Evolutionary conservation across 2,113 vertebrate species (phyloP), one percentile per base, ranked within the genome.

Genomic region (Macrotus californicus): DNA sequence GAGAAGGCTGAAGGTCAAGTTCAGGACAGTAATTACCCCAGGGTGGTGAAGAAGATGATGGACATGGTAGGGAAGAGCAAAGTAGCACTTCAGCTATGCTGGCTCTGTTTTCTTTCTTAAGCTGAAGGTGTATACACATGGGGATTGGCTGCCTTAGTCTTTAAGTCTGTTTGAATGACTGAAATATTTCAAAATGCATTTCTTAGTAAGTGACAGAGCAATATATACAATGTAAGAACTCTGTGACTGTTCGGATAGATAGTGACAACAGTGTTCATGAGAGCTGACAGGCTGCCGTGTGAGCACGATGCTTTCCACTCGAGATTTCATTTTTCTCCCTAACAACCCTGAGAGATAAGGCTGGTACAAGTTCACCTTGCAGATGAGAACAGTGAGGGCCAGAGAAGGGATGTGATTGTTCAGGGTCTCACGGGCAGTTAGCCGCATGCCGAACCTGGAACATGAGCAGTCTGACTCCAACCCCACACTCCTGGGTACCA

Each of bases 231-330:
- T 2, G 77, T 5, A 59, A 24, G 48, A 24, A 21, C 18, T 41
- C 26, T 0, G 34, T 36, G 52, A 70, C 24, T 26, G 70, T 39
- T 54, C 46, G n/a, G 64, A 31, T 7, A 69, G 46, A 15, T 21
- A 87, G 56, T 6, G 14, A 54, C 61, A 6, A 0, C 4, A 0
- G 16, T 0, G 7, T 54, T 72, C 1, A 0, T 0, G 11, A 15
- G 3, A 2, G 54, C 8, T 34, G 69, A n/a, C 29, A 21, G 41
- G 83, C 34, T 43, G 54, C 39, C 5, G 0, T 0, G 61, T 2
- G 10, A 70, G 76, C 16, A 0, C 48, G 7, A 29, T 5, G 29
- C 59, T 36, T 48, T 7, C 5, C 8, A 4, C 39, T 22, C 2
- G 0, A 2, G 67, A 39, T 21, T 61, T 56, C 67, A 15, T 41